These are phyloP conservation scores for Fragum fragum DNA, from an alignment of 2,888 invertebrate species.

Conservation along the genomic window DNA sequence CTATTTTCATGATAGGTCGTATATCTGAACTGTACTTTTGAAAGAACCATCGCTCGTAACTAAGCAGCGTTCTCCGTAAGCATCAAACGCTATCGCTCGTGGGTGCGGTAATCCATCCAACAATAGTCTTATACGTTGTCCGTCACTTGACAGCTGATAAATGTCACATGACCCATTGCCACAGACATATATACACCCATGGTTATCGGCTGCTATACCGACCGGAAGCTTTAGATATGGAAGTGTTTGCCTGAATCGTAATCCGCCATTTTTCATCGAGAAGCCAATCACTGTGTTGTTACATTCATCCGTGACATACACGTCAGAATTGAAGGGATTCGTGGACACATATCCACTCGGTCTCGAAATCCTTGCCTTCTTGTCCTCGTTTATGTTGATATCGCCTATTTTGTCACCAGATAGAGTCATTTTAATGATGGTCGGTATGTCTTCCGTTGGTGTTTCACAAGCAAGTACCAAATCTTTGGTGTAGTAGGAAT, in stretches of 20 bases:
- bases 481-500: slow-evolving; percentile 59
- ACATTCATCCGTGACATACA: slow-evolving; percentile 65
- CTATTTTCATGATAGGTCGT: slow-evolving; percentile 33
- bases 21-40: slow-evolving; percentile 64
- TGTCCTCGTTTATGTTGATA: slow-evolving; percentile 53
- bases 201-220: slow-evolving; percentile 65
- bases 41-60: slow-evolving; percentile 66
- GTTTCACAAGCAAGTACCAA: slow-evolving; percentile 63
- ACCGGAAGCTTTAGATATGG: slow-evolving; percentile 60
- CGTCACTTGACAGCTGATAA: slow-evolving; percentile 62
- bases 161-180: slow-evolving; percentile 69
- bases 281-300: slow-evolving; percentile 64
- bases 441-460: slow-evolving; percentile 51
- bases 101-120: slow-evolving; percentile 63
- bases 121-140: slow-evolving; percentile 57
- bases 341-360: slow-evolving; percentile 61
- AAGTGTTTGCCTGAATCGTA: slow-evolving; percentile 52
- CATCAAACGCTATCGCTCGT: slow-evolving; percentile 66
- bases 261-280: slow-evolving; percentile 57
- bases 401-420: slow-evolving; percentile 57
- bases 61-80: slow-evolving; percentile 60
- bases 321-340: slow-evolving; percentile 65
- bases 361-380: slow-evolving; percentile 46
- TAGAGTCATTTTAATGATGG: slow-evolving; percentile 58
- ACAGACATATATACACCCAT: slow-evolving; percentile 67